Conservation (phyloP, 2,888 invertebrate genomes). For the Drosophila greeni region DNA sequence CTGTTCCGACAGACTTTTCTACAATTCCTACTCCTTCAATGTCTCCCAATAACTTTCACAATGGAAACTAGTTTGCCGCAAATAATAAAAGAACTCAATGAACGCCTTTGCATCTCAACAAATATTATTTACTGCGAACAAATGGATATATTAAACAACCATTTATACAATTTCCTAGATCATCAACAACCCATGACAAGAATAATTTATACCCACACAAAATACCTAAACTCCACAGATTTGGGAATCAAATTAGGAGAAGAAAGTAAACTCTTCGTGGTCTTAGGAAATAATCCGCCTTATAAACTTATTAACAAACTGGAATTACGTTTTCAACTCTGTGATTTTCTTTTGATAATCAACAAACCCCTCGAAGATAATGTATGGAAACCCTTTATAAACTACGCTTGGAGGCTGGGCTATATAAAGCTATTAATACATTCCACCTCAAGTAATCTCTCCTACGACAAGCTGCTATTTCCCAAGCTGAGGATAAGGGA, state of each 20-base stretch:
- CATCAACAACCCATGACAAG: not conserved
- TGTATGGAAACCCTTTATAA: constrained; percentile 10
- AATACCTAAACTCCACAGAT: not conserved
- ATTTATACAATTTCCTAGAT: not conserved
- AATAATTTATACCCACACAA: not conserved
- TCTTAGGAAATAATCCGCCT: constrained; percentile 10
- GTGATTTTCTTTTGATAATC: constrained; percentile 12
- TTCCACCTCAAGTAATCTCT: not conserved
- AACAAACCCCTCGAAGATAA: not conserved
- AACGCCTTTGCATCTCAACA: constrained; percentile 1
- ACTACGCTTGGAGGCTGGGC: constrained; percentile 11
- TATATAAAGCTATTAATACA: constrained; percentile 41
- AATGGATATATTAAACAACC: not conserved
- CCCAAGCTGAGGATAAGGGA: constrained; percentile 25
- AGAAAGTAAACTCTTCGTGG: constrained; percentile 12
- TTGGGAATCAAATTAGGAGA: not conserved
- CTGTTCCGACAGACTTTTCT: not conserved
- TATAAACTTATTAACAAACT: constrained; percentile 2
- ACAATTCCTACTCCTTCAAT: not conserved
- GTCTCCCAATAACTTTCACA: not conserved
- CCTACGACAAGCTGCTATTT: constrained; percentile 34
- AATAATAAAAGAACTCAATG: constrained; percentile 7
- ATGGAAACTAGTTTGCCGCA: not conserved
- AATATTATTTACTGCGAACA: constrained; percentile 10
- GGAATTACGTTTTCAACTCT: constrained; percentile 1